Percentiles rank a stretch among this genome's conserved stretches.
phyloP scores from a whole-genome alignment of 2,797 vertebrate species.

The Hydrophis major region DNA sequence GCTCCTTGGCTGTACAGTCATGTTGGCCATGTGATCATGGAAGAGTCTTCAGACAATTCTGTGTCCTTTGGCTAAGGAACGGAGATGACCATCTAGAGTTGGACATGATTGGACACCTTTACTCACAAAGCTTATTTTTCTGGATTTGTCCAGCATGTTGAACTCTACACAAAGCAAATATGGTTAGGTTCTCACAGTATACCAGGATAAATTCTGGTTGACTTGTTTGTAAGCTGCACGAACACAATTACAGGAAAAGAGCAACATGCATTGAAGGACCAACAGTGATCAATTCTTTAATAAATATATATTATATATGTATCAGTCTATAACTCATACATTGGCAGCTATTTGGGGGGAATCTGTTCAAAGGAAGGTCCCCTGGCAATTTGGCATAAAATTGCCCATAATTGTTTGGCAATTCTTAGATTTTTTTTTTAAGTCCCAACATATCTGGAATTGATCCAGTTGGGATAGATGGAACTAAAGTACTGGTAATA shows the following conservation, averaged over 20 bases:
- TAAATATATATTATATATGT: not conserved
- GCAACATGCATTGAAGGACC: not conserved
- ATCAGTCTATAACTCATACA: not conserved
- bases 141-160: not conserved
- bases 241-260: not conserved
- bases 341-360: not conserved
- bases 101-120: no score
- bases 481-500: not conserved
- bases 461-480: not conserved
- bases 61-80: not conserved
- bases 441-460: not conserved
- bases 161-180: not conserved
- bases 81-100: no score
- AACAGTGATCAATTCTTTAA: not conserved
- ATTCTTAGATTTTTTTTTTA: not conserved
- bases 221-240: not conserved
- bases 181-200: not conserved
- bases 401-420: not conserved
- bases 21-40: not conserved
- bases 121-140: not conserved
- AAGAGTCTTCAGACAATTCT: not conserved
- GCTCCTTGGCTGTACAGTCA: not conserved
- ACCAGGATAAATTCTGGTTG: not conserved
- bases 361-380: not conserved
- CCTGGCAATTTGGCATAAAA: not conserved